Conservation (phyloP, 37 sponge, comb jelly and placozoan species). For the Tethya wilhelma region DNA sequence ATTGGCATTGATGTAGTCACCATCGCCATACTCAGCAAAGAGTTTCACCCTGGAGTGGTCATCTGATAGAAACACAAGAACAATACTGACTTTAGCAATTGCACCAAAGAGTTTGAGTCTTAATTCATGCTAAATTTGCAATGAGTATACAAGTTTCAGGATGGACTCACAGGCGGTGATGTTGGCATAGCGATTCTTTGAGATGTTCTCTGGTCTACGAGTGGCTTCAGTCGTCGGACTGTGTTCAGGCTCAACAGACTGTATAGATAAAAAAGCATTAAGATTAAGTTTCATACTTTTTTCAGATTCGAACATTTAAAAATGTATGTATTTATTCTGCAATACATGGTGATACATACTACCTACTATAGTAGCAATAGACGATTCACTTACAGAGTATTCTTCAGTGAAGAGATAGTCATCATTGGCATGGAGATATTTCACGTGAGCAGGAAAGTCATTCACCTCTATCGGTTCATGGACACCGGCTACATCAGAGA, state of each 20-base stretch:
- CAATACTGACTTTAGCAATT: background rate
- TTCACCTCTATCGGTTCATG: constrained; percentile 57
- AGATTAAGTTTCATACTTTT: background rate
- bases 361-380: too few relatives aligned
- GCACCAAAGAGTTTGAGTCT: background rate
- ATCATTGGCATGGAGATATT: constrained; percentile 76
- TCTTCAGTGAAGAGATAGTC: constrained; percentile 86
- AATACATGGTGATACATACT: too few relatives aligned
- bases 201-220: constrained; percentile 49
- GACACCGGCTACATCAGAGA: constrained; percentile 27
- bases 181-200: constrained; percentile 90
- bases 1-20: constrained; percentile 95
- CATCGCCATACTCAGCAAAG: constrained; percentile 58
- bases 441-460: constrained; percentile 71
- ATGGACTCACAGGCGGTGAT: constrained; percentile 64
- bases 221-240: constrained; percentile 63
- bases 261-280: constrained; percentile 5
- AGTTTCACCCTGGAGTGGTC: constrained; percentile 92
- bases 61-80: constrained; percentile 66
- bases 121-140: background rate
- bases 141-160: constrained; percentile 58
- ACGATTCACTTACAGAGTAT: constrained; percentile 41
- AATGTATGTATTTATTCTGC: too few relatives aligned
- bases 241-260: constrained; percentile 76
- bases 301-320: constrained; percentile 1